phyloP scores from a whole-genome alignment of 2,888 invertebrate genomes.

The Operophtera brumata region DNA sequence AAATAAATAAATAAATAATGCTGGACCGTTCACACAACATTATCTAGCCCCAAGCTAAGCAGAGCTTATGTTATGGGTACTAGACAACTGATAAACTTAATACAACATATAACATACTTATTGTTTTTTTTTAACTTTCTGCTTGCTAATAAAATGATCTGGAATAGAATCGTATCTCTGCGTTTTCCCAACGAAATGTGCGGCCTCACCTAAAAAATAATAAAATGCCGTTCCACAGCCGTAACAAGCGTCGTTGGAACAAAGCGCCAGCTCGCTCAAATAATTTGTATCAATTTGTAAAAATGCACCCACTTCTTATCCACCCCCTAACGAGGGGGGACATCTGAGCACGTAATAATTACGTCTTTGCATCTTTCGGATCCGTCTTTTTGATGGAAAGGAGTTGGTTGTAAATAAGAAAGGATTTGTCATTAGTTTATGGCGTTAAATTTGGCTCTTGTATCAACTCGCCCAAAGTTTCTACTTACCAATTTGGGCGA shows the following conservation, averaged over 20 bases:
- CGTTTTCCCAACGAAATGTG: constrained; percentile 35
- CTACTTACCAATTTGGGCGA: no score
- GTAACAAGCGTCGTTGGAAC: constrained; percentile 80
- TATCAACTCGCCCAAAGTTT: no score
- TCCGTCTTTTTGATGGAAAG: constrained; percentile 12
- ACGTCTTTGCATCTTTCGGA: constrained; percentile 34
- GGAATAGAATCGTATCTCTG: no score
- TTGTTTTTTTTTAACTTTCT: no score
- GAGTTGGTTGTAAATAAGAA: constrained; percentile 15
- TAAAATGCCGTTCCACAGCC: constrained; percentile 77
- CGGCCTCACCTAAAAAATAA: constrained; percentile 61
- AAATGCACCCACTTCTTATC: constrained; percentile 64
- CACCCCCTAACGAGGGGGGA: constrained; percentile 45
- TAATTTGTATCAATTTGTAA: constrained; percentile 82
- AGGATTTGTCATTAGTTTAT: constrained; percentile 4
- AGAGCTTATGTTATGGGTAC: no score
- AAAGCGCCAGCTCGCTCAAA: constrained; percentile 79
- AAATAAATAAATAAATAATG: no score
- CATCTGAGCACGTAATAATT: constrained; percentile 67
- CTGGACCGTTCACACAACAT: no score
- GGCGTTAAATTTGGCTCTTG: no score
- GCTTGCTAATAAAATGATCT: neutral
- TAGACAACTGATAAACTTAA: no score
- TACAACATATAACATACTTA: no score
- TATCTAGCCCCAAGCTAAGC: no score